phyloP scores from a whole-genome alignment of 2,888 invertebrate genomes.

The Cyrtodaria siliqua region DNA sequence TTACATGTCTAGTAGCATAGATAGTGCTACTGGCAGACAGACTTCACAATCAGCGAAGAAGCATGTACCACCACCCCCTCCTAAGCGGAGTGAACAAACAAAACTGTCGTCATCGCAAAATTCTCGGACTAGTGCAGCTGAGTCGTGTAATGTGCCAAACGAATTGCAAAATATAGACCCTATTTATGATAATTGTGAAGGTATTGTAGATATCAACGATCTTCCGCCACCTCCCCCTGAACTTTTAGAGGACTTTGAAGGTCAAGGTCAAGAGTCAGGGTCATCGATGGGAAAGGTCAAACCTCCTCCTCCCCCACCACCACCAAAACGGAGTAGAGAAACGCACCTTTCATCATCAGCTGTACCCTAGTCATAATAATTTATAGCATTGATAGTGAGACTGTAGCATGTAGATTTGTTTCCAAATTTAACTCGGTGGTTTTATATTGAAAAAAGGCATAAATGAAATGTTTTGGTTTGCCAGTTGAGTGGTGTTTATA shows the following conservation, averaged over 20 bases:
- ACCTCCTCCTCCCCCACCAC: slow-evolving; percentile 76
- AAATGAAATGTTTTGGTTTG: no score
- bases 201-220: slow-evolving; percentile 80
- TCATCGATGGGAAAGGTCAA: slow-evolving; percentile 40
- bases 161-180: slow-evolving; percentile 57
- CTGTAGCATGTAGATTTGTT: no score
- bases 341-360: slow-evolving; percentile 72
- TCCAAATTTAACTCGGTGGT: no score
- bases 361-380: slow-evolving; percentile 1
- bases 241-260: slow-evolving; percentile 73
- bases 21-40: slow-evolving; percentile 7
- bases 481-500: no score
- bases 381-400: no score
- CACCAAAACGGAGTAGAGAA: slow-evolving; percentile 79
- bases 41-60: slow-evolving; percentile 17
- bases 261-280: background rate
- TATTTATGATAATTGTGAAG: slow-evolving; percentile 77
- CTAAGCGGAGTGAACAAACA: slow-evolving; percentile 79
- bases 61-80: slow-evolving; percentile 77
- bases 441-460: no score
- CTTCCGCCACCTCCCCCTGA: slow-evolving; percentile 84
- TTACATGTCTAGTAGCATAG: slow-evolving; percentile 8
- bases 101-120: slow-evolving; percentile 67
- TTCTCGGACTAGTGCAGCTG: slow-evolving; percentile 37
- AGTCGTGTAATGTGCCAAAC: slow-evolving; percentile 59